phyloP scores from a whole-genome alignment of 2,888 invertebrate genomes.

The Neoitamus cyanurus region DNA sequence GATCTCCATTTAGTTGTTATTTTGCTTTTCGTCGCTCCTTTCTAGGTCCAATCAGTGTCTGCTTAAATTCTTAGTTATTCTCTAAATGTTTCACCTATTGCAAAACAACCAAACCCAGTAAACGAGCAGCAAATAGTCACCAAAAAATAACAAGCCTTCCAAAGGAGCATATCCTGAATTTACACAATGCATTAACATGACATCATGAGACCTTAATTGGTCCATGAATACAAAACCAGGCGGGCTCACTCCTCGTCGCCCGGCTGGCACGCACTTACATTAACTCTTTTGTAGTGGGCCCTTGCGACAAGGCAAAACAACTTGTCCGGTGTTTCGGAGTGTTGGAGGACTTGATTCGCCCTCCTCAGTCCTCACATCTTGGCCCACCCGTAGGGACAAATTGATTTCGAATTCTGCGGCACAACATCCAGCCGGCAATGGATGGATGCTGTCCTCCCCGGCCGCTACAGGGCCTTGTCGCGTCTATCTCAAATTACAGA shows the following conservation, averaged over 20 bases:
- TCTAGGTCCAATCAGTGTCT: too few species aligned
- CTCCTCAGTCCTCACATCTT: not conserved
- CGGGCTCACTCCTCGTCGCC: slow-evolving; percentile 7
- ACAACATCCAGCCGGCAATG: slow-evolving; percentile 52
- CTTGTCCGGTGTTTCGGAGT: not conserved
- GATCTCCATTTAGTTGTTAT: too few species aligned
- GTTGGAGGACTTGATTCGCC: not conserved
- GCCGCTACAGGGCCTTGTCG: not conserved
- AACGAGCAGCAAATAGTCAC: not conserved
- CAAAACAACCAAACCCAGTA: not conserved
- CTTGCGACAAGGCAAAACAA: slow-evolving; percentile 36
- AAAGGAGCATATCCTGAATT: not conserved
- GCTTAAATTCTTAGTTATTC: too few species aligned
- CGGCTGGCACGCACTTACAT: slow-evolving; percentile 31
- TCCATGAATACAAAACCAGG: slow-evolving; percentile 35
- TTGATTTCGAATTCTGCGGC: slow-evolving; percentile 63
- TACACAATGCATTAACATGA: slow-evolving; percentile 3
- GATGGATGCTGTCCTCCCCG: not conserved
- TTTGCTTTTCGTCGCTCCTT: too few species aligned
- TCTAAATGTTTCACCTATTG: too few species aligned
- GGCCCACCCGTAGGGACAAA: slow-evolving; percentile 57
- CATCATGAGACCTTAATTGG: slow-evolving; percentile 38
- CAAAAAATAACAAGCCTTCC: not conserved
- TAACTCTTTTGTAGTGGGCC: slow-evolving; percentile 45
- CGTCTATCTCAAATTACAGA: slow-evolving; percentile 57